phyloP scores from a whole-genome alignment of 2,797 vertebrate genomes.

The Ibycter americanus region DNA sequence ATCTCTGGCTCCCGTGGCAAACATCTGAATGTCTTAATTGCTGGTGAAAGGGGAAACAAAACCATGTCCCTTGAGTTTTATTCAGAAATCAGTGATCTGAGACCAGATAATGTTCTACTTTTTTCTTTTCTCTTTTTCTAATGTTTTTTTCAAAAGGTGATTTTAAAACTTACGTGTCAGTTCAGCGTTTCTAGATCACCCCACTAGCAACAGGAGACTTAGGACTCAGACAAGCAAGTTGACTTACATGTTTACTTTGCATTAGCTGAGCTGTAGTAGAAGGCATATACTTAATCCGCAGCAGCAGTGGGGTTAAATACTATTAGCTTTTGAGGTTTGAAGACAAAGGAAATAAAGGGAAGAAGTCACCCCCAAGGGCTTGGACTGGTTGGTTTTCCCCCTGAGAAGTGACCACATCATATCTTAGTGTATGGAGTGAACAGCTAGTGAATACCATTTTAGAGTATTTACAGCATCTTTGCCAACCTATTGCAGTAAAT shows the following conservation, averaged over 20 bases:
- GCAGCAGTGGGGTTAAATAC: background rate
- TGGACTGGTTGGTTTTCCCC: background rate
- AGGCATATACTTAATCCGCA: background rate
- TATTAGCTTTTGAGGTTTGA: background rate
- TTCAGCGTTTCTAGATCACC: background rate
- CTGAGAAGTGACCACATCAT: fast-evolving
- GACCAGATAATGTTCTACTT: background rate
- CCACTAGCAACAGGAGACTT: fast-evolving
- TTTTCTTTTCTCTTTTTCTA: background rate
- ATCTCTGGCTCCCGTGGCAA: background rate
- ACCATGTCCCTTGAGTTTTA: background rate
- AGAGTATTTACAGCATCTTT: background rate
- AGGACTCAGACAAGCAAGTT: background rate
- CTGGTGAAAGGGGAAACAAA: background rate
- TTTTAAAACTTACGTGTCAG: background rate
- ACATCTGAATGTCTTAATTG: background rate
- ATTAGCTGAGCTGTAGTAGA: background rate
- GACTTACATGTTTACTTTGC: background rate
- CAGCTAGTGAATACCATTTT: background rate
- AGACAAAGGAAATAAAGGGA: background rate
- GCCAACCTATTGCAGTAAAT: background rate
- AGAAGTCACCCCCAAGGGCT: background rate
- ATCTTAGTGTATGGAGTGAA: background rate
- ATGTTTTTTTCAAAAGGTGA: background rate
- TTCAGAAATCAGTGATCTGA: background rate